phyloP scores from a whole-genome alignment of 30 jellyfish, hydroid and myxozoan species.

The Nemopilema nomurai region DNA sequence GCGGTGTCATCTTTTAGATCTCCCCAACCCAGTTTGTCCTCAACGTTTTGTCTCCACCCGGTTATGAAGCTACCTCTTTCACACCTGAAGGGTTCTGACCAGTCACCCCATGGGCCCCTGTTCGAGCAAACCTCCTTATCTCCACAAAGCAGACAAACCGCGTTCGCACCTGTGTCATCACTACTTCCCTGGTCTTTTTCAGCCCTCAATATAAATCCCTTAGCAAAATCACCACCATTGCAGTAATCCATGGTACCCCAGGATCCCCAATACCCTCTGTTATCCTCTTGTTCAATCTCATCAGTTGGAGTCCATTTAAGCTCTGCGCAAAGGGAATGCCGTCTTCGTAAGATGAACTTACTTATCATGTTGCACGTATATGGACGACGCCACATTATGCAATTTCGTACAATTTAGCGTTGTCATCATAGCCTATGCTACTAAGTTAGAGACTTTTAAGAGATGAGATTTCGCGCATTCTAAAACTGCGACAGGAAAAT shows the following conservation, averaged over 20 bases:
- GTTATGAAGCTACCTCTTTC: constrained; percentile 19
- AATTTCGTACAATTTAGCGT: background rate
- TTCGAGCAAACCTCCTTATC: constrained; percentile 28
- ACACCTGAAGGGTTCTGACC: constrained; percentile 30
- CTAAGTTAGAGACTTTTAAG: background rate
- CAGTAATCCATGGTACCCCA: constrained; percentile 56
- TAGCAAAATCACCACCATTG: constrained; percentile 50
- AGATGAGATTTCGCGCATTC: too few relatives aligned
- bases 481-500: too few relatives aligned
- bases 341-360: background rate
- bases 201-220: constrained; percentile 31
- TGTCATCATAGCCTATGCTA: background rate
- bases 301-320: constrained; percentile 41
- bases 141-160: constrained; percentile 38
- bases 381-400: too few relatives aligned
- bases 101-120: constrained; percentile 43
- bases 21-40: constrained; percentile 30
- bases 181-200: constrained; percentile 9
- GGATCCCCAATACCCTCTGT: constrained; percentile 18
- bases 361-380: too few relatives aligned
- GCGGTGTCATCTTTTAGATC: constrained; percentile 37
- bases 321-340: constrained; percentile 18
- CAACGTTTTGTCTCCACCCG: constrained; percentile 59
- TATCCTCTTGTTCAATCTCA: constrained; percentile 4
- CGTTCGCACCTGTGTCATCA: constrained; percentile 70